Conservation (phyloP, 2,888 invertebrate genomes). For the Lutraria lutraria region DNA sequence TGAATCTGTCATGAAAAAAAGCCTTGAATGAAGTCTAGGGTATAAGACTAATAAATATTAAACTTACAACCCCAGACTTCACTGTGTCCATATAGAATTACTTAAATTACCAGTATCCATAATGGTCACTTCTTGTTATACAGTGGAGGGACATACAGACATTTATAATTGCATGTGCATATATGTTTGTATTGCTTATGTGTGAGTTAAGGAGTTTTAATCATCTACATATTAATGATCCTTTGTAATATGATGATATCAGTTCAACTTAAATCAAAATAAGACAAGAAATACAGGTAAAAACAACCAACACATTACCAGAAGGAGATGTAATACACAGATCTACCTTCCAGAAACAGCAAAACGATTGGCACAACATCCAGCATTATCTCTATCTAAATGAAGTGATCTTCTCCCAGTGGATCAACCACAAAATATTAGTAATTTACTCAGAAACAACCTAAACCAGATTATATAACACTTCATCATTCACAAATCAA, state of each 20-base stretch:
- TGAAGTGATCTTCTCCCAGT: background rate
- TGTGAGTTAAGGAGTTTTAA: background rate
- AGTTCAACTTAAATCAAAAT: background rate
- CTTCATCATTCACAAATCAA: slow-evolving; percentile 9
- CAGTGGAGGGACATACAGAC: background rate
- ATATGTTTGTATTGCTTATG: too few relatives aligned
- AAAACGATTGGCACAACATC: background rate
- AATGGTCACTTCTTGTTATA: background rate
- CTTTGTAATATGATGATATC: background rate
- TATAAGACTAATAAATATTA: background rate
- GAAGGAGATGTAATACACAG: too few relatives aligned
- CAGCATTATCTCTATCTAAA: background rate
- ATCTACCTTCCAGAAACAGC: background rate
- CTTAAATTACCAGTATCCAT: background rate
- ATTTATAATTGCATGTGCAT: background rate
- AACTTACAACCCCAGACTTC: background rate
- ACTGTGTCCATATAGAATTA: background rate
- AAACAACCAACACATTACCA: too few relatives aligned
- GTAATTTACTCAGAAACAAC: background rate
- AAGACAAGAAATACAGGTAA: background rate
- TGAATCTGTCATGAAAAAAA: background rate
- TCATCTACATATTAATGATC: background rate
- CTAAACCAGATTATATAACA: background rate
- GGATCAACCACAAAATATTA: background rate
- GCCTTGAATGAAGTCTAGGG: background rate